Conservation (phyloP, 92 coral and sea anemone genomes). For the Heteractis magnifica region DNA sequence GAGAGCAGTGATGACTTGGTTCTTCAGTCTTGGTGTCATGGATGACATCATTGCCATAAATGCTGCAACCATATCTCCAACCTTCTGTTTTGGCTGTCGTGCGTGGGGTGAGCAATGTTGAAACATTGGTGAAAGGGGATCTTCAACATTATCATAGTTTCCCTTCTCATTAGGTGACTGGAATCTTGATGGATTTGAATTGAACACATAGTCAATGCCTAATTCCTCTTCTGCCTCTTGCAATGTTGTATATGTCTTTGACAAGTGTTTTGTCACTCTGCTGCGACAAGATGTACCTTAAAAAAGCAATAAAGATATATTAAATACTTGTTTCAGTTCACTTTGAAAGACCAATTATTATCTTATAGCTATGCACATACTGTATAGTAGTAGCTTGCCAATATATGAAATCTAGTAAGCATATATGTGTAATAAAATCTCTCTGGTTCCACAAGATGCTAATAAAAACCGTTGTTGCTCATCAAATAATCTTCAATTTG, state of each 20-base stretch:
- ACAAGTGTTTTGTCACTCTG: constrained; percentile 39
- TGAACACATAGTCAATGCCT: constrained; percentile 21
- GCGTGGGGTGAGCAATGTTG: constrained; percentile 32
- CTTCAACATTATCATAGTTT: no score
- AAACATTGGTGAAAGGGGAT: constrained; percentile 23
- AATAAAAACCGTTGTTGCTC: no score
- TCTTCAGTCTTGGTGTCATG: constrained; percentile 28
- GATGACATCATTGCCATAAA: constrained; percentile 22
- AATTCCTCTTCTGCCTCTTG: constrained; percentile 57
- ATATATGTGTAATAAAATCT: no score
- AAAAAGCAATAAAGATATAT: neutral
- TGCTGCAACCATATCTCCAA: constrained; percentile 38
- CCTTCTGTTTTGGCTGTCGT: neutral
- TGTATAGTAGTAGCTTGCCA: no score
- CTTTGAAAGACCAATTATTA: no score
- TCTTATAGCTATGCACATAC: no score
- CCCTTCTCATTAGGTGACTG: no score
- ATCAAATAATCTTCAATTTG: no score
- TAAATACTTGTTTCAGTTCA: no score
- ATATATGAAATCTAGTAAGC: no score
- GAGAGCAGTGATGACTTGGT: constrained; percentile 8
- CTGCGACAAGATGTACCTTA: constrained; percentile 59
- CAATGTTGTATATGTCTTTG: constrained; percentile 24
- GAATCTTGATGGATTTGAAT: neutral
- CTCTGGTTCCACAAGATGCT: no score